These are phyloP conservation scores for Euspilapteryx auroguttella DNA, from an alignment of 2,888 invertebrate genomes.

Conservation along the genomic window DNA sequence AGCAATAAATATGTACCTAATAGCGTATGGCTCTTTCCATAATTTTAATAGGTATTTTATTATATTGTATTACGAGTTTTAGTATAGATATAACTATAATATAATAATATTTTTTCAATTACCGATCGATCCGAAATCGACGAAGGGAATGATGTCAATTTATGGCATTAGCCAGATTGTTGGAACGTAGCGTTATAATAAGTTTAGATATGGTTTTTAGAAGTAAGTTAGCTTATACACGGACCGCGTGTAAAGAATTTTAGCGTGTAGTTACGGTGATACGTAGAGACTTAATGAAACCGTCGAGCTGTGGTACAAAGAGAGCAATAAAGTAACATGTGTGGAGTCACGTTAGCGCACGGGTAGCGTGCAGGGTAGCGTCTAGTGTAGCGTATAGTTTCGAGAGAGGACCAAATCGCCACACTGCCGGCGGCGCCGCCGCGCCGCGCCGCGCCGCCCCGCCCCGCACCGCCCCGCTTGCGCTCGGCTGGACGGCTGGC, in stretches of 20 bases:
- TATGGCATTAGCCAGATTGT: conserved; percentile 41
- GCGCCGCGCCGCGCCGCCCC: neutral
- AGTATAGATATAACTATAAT: neutral
- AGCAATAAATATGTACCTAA: conserved; percentile 54
- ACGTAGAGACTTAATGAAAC: conserved; percentile 56
- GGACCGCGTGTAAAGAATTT: conserved; percentile 15
- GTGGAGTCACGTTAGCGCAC: conserved; percentile 29
- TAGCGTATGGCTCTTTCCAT: conserved; percentile 33
- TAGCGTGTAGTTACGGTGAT: conserved; percentile 50
- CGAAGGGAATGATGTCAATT: conserved; percentile 41
- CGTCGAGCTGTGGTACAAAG: conserved; percentile 56
- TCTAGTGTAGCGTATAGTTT: conserved; percentile 15
- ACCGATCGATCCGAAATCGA: conserved; percentile 24
- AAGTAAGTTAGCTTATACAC: conserved; percentile 29
- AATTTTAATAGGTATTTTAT: conserved; percentile 16
- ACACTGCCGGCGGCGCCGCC: conserved; percentile 10
- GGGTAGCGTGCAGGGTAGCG: conserved; percentile 34
- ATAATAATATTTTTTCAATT: conserved; percentile 32
- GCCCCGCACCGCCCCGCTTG: neutral
- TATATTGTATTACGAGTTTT: neutral
- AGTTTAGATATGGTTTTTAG: conserved; percentile 29
- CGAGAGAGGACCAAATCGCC: conserved; percentile 33
- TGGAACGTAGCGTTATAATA: conserved; percentile 26
- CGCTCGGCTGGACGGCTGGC: neutral
- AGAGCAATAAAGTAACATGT: conserved; percentile 47